A percentile compares a stretch with the other conserved stretches of the same genome.
Conservation (phyloP, 2,888 invertebrate genomes). For the Steinernema scapterisci region DNA sequence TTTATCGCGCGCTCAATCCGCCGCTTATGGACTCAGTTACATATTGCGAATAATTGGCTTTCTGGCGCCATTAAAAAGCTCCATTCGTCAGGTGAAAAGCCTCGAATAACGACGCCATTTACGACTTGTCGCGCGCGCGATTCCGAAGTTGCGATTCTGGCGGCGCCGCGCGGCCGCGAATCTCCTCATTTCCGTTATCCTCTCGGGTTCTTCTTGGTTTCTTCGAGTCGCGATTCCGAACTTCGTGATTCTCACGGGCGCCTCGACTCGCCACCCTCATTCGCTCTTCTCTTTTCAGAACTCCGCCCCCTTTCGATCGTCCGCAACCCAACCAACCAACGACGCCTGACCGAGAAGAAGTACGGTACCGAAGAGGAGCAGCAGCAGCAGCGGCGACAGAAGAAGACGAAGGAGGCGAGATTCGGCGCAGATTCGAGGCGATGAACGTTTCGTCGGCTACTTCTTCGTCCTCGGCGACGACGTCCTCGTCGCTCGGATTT, state of each 20-base stretch:
- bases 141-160: conserved; percentile 25
- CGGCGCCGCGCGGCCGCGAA: neutral
- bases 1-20: conserved; percentile 20
- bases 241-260: neutral
- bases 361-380: neutral
- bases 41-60: conserved; percentile 9
- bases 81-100: conserved; percentile 24
- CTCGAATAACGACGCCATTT: conserved; percentile 14
- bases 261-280: neutral
- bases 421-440: neutral
- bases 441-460: conserved; percentile 32
- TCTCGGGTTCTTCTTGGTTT: neutral
- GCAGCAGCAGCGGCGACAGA: neutral
- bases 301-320: conserved; percentile 8
- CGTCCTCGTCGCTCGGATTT: conserved; percentile 44
- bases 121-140: conserved; percentile 29
- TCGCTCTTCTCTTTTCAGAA: neutral
- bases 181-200: neutral
- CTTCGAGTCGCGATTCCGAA: neutral
- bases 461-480: conserved; percentile 36
- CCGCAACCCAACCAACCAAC: neutral
- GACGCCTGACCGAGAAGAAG: neutral
- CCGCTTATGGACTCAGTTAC: conserved; percentile 1
- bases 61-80: conserved; percentile 15
- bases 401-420: too few relatives aligned